Evolutionary conservation across 2,888 invertebrate genomes (phyloP).

Genomic region (Quadroppia sp.): DNA sequence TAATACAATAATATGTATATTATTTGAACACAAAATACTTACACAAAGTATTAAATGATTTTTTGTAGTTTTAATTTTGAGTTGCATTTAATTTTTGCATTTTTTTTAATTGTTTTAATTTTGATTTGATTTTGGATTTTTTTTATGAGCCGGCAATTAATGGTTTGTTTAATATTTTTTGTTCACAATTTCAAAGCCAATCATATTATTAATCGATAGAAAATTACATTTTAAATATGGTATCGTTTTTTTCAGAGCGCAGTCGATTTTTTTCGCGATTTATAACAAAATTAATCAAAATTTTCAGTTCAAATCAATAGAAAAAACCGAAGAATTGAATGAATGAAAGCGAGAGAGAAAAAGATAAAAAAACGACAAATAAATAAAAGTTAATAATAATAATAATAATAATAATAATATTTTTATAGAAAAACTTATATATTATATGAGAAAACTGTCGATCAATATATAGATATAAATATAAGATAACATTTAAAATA

Average conservation of each 20-base stretch:
- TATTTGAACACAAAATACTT: conserved; percentile 27
- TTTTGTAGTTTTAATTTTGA: neutral
- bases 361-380: conserved; percentile 26
- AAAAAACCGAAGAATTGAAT: neutral
- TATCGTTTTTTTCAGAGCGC: neutral
- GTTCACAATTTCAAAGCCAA: conserved; percentile 8
- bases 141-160: neutral
- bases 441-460: no score
- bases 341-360: conserved; percentile 1
- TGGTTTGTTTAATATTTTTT: neutral
- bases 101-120: neutral
- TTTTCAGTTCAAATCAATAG: neutral
- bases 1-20: neutral
- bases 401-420: neutral
- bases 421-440: neutral
- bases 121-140: neutral
- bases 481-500: no score
- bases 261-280: conserved; percentile 20
- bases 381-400: conserved; percentile 15
- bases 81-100: neutral
- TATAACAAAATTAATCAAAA: conserved; percentile 3
- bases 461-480: no score
- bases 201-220: neutral
- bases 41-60: conserved; percentile 23
- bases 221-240: no score